Percentiles rank a stretch among this genome's conserved stretches.
These are phyloP conservation scores for Diaperis boleti DNA, from an alignment of 2,888 invertebrate species.

Conservation along the genomic window DNA sequence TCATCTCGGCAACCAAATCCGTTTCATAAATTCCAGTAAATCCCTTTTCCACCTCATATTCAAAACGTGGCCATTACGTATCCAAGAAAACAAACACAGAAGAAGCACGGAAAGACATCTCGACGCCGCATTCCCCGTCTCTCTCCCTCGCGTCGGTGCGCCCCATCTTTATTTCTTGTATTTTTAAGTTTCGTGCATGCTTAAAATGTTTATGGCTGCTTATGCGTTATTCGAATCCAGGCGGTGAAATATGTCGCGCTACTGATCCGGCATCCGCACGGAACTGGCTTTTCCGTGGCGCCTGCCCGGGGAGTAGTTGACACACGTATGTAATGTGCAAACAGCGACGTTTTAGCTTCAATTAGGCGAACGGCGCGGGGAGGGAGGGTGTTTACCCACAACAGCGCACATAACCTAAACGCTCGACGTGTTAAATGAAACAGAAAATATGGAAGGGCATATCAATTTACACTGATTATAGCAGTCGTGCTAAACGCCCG, in stretches of 20 bases:
- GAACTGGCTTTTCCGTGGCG: not conserved
- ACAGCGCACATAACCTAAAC: conserved; percentile 47
- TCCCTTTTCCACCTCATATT: conserved; percentile 51
- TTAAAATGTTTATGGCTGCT: conserved; percentile 58
- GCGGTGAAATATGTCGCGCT: conserved; percentile 27
- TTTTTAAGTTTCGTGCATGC: conserved; percentile 51
- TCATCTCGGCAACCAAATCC: no score
- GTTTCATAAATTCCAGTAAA: conserved; percentile 2
- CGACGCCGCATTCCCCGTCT: conserved; percentile 22
- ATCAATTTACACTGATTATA: conserved; percentile 61
- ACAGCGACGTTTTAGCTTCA: conserved; percentile 9
- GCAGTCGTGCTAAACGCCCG: conserved; percentile 44
- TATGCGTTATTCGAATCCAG: conserved; percentile 38
- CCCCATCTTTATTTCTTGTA: conserved; percentile 29
- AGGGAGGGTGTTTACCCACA: conserved; percentile 30
- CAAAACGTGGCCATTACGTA: conserved; percentile 50
- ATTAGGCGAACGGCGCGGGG: conserved; percentile 10
- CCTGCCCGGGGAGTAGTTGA: not conserved
- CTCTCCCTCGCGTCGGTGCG: not conserved
- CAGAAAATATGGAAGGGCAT: conserved; percentile 56
- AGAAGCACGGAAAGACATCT: conserved; percentile 40
- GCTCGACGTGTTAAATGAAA: conserved; percentile 32
- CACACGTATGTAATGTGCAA: conserved; percentile 3
- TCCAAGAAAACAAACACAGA: conserved; percentile 50
- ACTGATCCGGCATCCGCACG: conserved; percentile 29